Evolutionary conservation across 2,797 vertebrate genomes (phyloP), one percentile per base, ranked within the genome.

Genomic region (Liparis tanakae): DNA sequence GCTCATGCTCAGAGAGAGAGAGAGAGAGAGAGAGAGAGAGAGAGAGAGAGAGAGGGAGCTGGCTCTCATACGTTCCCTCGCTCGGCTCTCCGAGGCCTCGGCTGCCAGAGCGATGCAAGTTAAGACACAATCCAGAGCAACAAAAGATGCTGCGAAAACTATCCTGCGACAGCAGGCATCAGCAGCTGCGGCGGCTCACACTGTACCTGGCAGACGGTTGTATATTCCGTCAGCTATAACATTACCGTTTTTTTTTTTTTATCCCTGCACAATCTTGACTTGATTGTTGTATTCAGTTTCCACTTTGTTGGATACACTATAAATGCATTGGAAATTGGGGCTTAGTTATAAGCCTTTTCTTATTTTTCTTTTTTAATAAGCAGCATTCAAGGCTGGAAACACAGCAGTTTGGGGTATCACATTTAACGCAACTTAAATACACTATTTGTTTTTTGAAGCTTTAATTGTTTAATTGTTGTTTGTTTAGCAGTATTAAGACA

Each of bases 81-180:
- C 5, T 54, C 17, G 7, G 15, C 63, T 67, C 76, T 80, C 57
- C 2, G 70, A 84, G 88, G 92, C 86, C 90, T 91, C 82, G 73
- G 89, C 92, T 92, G 91, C 88, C 90, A 92, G 89, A 91, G 91
- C 90, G 79, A 86, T 81, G 72, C 93, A 94, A 94, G 95, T 94
- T 93, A 89, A 94, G 96, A 95, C 94, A 95, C 84, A 94, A 88
- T 91, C 92, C 92, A 88, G 76, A 80, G 82, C 73, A 93, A 95
- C 93, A 95, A 94, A 95, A 94, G 88, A 87, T 22, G 7, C 60
- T 77, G 54, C 85, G 83, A 74, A 30, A 71, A 67, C 36, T 68
- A 18, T 67, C 66, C 70, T 58, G 68, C 56, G 20, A 1, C 18
- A 43, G 53, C 37, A 68, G 60, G 65, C n/a, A 53, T 60, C 72